Conservation (phyloP, 2,888 invertebrate species). For the Drosophila lutescens region DNA sequence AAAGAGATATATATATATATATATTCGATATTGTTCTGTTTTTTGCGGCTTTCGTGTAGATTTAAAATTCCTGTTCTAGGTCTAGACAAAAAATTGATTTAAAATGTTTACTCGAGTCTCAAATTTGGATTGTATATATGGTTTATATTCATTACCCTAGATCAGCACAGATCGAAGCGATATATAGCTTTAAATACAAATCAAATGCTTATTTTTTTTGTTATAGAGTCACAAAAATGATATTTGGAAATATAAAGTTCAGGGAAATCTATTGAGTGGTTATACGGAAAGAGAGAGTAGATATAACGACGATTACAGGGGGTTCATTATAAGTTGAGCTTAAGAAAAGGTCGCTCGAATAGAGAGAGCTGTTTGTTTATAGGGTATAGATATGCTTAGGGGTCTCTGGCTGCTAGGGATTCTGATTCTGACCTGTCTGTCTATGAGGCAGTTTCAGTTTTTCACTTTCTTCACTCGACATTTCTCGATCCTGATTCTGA, state of each 20-base stretch:
- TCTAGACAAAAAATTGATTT: conserved; percentile 34
- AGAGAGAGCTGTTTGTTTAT: conserved; percentile 1
- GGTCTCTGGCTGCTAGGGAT: conserved; percentile 15
- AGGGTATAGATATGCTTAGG: conserved; percentile 9
- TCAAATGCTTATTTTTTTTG: conserved; percentile 9
- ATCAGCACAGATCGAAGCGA: conserved; percentile 21
- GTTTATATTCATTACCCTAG: conserved; percentile 12
- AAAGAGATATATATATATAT: conserved; percentile 1
- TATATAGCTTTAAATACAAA: conserved; percentile 13
- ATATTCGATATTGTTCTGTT: conserved; percentile 27
- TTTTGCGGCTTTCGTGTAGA: conserved; percentile 18
- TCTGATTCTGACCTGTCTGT: conserved; percentile 12
- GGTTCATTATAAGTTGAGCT: not conserved
- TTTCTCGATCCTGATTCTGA: conserved; percentile 15
- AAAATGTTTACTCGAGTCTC: conserved; percentile 41
- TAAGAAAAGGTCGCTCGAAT: not conserved
- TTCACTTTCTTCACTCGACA: conserved; percentile 9
- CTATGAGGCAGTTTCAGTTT: conserved; percentile 44
- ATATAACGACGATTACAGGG: conserved; percentile 5
- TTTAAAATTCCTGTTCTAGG: conserved; percentile 39
- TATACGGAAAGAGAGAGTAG: conserved; percentile 5
- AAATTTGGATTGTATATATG: conserved; percentile 42
- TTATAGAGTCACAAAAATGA: not conserved
- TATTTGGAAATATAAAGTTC: conserved; percentile 1
- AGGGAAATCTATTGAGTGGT: not conserved